Conservation (phyloP, 2,888 invertebrate genomes). For the Bellardia bayeri region DNA sequence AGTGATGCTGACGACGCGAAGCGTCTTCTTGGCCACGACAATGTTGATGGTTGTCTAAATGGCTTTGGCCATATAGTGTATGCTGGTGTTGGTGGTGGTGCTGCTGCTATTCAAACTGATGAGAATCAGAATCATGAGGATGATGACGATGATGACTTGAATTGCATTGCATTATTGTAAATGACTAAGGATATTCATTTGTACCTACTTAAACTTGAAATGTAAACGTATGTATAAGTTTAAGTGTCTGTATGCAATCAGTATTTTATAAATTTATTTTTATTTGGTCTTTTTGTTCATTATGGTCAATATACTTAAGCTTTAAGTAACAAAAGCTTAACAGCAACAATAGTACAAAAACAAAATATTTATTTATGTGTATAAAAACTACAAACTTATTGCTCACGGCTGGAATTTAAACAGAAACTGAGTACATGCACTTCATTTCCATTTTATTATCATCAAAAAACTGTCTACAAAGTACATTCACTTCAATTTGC, state of each 20-base stretch:
- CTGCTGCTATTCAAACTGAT: slow-evolving; percentile 39
- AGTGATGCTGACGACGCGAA: slow-evolving; percentile 56
- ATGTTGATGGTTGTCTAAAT: slow-evolving; percentile 35
- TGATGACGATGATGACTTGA: slow-evolving; percentile 68
- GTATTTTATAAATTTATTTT: slow-evolving; percentile 40
- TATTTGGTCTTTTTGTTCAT: slow-evolving; percentile 34
- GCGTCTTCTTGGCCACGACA: slow-evolving; percentile 27
- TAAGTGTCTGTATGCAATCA: slow-evolving; percentile 56
- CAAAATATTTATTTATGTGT: background rate
- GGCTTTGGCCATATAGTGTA: slow-evolving; percentile 15
- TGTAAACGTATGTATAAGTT: slow-evolving; percentile 44
- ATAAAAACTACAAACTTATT: slow-evolving; percentile 63
- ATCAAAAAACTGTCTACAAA: slow-evolving; percentile 17
- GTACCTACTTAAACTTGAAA: slow-evolving; percentile 65
- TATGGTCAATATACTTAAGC: slow-evolving; percentile 63
- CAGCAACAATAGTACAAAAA: slow-evolving; percentile 27
- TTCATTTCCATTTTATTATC: slow-evolving; percentile 54
- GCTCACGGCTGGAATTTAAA: slow-evolving; percentile 69
- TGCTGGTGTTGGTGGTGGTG: background rate
- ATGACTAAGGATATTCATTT: slow-evolving; percentile 73
- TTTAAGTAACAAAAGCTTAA: slow-evolving; percentile 62
- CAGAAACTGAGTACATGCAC: slow-evolving; percentile 65
- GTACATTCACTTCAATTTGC: slow-evolving; percentile 28
- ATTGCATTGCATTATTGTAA: slow-evolving; percentile 70
- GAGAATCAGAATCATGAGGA: slow-evolving; percentile 7